Base-by-base conservation (phyloP, 1,140 invertebrate species). In the Carcinoscorpius rotundicauda region DNA sequence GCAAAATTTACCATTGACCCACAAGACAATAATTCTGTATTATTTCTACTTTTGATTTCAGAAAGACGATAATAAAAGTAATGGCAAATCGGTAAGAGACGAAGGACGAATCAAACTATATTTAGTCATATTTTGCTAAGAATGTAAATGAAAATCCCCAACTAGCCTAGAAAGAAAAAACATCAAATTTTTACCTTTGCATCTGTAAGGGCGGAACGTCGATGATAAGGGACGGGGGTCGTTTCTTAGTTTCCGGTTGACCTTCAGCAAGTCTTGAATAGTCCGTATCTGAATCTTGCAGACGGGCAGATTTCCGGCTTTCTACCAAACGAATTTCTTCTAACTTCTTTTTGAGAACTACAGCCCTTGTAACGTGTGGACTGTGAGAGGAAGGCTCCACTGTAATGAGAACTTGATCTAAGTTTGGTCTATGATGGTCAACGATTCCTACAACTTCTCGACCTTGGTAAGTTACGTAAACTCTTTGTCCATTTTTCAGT, bases 271-370 rank as follows among this genome's bases (percentile, higher is more conserved):
- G 71, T 67, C 79, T 77, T 60, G 93, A 93, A 77, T 97, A 97
- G 81, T 98, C 93, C 6, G 92, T 95, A 76, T 96, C 92, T 72
- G 89, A 86, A 78, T 97, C 92, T 65, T 91, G 90, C 64, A 97
- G 81, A 61, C 94, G 82, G 6, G 93, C 90, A 5, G 93, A 97
- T 80, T 97, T 97, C 65, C 94, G 82, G 66, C 91, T 96, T 79
- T 97, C 93, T 75, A 96, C 77, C 68, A 97, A 82, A 66, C 94
- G 86, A 66, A 97, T 86, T 75, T 98, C 93, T 71, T 97, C 93
- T 71, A 96, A 79, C 71, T 85, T 85, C 79, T 93, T 94, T 71
- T 84, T 86, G 63, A 97, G 80, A 74, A 89, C 87, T 73, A 89
- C 65, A 49, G 10, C 5, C 29, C 2, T 29, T 29, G 29, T 29